Evolutionary conservation across 2,113 vertebrate genomes (phyloP).

Genomic region (Colius striatus): DNA sequence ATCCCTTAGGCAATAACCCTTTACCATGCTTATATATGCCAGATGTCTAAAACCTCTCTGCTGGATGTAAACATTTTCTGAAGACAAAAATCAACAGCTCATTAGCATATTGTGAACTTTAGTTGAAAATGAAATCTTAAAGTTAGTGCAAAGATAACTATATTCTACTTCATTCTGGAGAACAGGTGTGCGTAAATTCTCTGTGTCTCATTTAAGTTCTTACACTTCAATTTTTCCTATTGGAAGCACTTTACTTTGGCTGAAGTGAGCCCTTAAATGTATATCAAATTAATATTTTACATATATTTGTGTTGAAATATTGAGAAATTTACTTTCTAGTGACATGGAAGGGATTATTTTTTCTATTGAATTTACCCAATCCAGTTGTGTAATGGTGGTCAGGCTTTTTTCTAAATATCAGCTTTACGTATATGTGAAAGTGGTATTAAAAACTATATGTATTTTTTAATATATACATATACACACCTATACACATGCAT

Average conservation of each 20-base stretch:
- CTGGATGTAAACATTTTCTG: conserved; percentile 58
- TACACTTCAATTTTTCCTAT: background rate
- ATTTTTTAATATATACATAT: too few relatives aligned
- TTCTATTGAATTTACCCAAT: background rate
- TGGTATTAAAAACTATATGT: background rate
- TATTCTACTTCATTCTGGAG: background rate
- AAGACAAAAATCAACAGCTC: conserved; percentile 60
- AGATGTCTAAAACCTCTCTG: conserved; percentile 52
- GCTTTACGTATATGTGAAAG: background rate
- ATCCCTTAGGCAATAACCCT: conserved; percentile 41
- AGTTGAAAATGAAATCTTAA: conserved; percentile 37
- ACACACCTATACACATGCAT: background rate
- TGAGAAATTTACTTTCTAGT: background rate
- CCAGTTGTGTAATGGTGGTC: background rate
- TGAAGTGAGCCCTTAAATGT: background rate
- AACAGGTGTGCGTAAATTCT: background rate
- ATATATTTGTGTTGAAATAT: background rate
- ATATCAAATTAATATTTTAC: background rate
- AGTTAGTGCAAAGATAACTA: background rate
- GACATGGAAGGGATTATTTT: background rate
- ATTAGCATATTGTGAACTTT: conserved; percentile 56
- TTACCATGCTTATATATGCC: conserved; percentile 21
- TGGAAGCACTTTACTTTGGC: background rate
- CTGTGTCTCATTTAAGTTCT: background rate
- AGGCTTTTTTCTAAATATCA: background rate